Evolutionary conservation across 1,140 invertebrate genomes (phyloP), one percentile per base, ranked within the genome.

Genomic region (Heterodera schachtii): DNA sequence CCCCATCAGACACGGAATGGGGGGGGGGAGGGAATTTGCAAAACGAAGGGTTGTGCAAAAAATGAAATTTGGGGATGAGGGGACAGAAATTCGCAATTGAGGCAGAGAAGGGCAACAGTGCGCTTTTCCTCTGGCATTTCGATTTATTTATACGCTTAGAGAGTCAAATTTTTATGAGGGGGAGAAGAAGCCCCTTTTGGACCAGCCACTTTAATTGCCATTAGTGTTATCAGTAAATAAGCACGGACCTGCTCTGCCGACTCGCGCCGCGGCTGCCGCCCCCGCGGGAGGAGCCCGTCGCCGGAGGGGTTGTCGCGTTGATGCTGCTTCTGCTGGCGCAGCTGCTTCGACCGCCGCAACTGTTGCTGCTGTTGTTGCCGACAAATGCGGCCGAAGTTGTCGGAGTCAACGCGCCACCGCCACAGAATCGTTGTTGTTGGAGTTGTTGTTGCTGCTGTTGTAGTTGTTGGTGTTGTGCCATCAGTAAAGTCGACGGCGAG

Each of bases 401-500:
- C 19, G 69, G 69, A 1, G 69, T 16, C 69, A 11, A 46, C 69
- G 7, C 31, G 21, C n/a, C 6, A 41, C 69, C 31, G 21, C n/a
- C 6, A 41, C 69, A 41, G 69, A 41, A 41, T n/a, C 44, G 41
- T 41, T 71, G 41, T 41, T 31, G 31, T 31, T 31, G 31, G 31
- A 31, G 31, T 31, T 31, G 31, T 31, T 31, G 31, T 31, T 31
- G 31, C 31, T 31, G 31, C 31, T 31, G 31, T 1, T 31, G 31
- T 31, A 31, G 31, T 31, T 31, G 13, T 66, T 66, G 60, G 60
- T 66, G 60, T n/a, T 16, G 60, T 66, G 60, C 60, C 60, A n/a
- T 66, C 60, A n/a, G n/a, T 1, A n/a, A 16, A n/a, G 69, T 41
- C 8, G 69, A 46, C 21, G 77, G 44, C 77, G 70, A 70, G 70